These are phyloP conservation scores for Philantomba maxwellii DNA, from an alignment of 2,113 vertebrate genomes.

Conservation along the genomic window DNA sequence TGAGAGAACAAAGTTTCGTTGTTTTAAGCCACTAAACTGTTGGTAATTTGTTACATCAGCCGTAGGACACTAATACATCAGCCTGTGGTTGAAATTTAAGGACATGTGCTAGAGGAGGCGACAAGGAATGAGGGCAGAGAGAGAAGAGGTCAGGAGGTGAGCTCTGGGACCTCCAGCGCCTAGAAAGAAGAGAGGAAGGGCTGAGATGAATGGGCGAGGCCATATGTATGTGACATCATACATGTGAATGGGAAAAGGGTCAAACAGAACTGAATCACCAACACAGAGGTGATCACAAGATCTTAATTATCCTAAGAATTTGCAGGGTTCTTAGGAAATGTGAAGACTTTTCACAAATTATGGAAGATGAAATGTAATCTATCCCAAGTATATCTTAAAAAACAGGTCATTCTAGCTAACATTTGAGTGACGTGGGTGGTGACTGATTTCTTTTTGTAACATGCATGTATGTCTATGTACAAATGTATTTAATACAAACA, in stretches of 20 bases:
- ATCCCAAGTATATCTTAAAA: not conserved
- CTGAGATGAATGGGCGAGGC: not conserved
- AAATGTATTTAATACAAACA: not conserved
- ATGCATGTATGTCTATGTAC: not conserved
- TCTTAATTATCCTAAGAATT: not conserved
- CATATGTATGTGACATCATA: fast-evolving
- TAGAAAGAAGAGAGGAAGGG: not conserved
- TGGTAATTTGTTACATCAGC: not conserved
- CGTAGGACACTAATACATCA: not conserved
- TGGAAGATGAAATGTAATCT: not conserved
- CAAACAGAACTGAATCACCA: not conserved
- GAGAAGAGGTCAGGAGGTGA: not conserved
- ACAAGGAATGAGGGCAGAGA: not conserved
- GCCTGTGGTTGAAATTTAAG: not conserved
- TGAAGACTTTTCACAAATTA: not conserved
- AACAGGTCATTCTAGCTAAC: not conserved
- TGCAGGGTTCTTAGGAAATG: not conserved
- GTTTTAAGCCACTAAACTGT: not conserved
- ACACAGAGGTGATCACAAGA: not conserved
- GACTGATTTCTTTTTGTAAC: not conserved
- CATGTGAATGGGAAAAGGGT: not conserved
- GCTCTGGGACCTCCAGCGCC: not conserved
- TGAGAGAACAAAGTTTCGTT: not conserved
- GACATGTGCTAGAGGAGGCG: not conserved
- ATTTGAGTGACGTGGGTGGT: too few species aligned